Evolutionary conservation across 2,113 vertebrate species (phyloP).

Genomic region (Syrrhaptes paradoxus): DNA sequence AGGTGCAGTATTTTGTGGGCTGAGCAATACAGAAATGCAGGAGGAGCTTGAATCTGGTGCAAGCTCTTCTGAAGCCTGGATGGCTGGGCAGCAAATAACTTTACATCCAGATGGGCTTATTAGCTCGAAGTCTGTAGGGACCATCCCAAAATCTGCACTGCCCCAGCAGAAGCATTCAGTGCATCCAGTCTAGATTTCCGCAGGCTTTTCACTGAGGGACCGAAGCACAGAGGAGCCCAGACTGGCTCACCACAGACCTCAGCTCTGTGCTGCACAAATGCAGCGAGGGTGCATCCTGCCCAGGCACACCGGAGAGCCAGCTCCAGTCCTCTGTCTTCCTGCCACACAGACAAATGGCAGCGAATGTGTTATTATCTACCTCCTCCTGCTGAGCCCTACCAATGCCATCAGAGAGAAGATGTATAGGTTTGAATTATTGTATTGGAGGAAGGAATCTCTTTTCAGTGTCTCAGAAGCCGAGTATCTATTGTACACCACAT

Average conservation of each 20-base stretch:
- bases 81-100: neutral
- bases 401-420: neutral
- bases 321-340: neutral
- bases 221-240: accelerated
- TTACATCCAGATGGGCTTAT: neutral
- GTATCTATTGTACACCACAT: neutral
- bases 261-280: neutral
- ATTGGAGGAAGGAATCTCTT: neutral
- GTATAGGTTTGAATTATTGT: neutral
- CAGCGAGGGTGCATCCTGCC: neutral
- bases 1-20: neutral
- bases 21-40: neutral
- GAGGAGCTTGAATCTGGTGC: neutral
- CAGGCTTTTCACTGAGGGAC: neutral
- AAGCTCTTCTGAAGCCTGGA: neutral
- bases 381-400: neutral
- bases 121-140: neutral
- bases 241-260: neutral
- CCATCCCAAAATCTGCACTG: neutral
- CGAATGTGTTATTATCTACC: neutral
- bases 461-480: neutral
- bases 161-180: neutral
- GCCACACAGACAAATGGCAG: neutral
- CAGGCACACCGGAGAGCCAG: neutral
- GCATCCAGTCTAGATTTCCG: neutral